A percentile compares a stretch with the other conserved stretches of the same genome.
These are phyloP conservation scores for Capreolus pygargus DNA, from an alignment of 2,113 vertebrate species.

Conservation along the genomic window DNA sequence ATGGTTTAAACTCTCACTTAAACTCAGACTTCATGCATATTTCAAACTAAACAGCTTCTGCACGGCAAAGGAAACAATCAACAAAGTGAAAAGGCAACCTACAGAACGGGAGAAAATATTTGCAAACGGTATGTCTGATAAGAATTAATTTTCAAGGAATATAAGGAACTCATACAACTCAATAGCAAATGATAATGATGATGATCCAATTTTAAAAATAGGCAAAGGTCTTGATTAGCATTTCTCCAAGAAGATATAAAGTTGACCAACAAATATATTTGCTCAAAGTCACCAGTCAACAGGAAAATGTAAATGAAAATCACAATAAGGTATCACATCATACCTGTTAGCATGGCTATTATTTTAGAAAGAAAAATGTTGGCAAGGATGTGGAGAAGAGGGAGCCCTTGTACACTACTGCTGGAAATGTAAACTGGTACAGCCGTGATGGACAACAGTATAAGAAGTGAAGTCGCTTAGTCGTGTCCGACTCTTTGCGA, in stretches of 20 bases:
- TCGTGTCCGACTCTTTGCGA: too few species aligned
- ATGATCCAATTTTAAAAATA: not conserved
- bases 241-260: not conserved
- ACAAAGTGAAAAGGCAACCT: not conserved
- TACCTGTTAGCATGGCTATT: not conserved
- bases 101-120: not conserved
- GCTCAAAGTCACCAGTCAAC: not conserved
- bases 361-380: not conserved
- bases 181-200: not conserved
- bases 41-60: not conserved
- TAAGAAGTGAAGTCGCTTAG: too few species aligned
- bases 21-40: not conserved
- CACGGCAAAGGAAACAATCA: not conserved
- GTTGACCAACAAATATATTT: not conserved
- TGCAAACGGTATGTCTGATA: not conserved
- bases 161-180: not conserved
- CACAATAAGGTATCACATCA: not conserved
- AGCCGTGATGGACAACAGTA: not conserved
- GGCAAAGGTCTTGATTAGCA: not conserved
- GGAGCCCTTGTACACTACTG: not conserved
- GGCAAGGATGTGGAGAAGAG: not conserved
- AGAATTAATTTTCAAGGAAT: not conserved
- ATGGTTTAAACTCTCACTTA: not conserved
- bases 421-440: not conserved
- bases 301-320: not conserved